These are phyloP conservation scores for Mercenaria mercenaria DNA, from an alignment of 1,140 invertebrate genomes.

Conservation along the genomic window DNA sequence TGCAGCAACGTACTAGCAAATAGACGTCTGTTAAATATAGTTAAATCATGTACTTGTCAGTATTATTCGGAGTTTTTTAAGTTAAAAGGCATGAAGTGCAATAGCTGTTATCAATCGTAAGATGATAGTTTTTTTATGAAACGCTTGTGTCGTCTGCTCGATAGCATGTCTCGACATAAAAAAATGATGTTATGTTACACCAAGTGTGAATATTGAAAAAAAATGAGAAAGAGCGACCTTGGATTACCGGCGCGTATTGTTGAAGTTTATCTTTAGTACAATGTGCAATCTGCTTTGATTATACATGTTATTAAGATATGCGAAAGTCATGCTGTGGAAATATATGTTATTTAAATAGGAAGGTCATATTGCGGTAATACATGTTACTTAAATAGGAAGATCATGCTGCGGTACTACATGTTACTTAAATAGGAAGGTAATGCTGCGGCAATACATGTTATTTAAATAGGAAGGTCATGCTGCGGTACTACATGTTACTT, in stretches of 20 bases:
- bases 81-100: neutral
- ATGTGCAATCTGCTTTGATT: no score
- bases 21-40: neutral
- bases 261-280: no score
- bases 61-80: neutral
- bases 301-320: no score
- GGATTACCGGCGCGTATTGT: neutral
- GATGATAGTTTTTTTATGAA: neutral
- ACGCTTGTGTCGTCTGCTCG: constrained; percentile 26
- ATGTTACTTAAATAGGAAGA: no score
- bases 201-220: neutral
- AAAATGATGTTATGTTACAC: neutral
- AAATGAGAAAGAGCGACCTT: neutral
- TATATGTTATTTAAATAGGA: no score
- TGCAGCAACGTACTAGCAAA: neutral
- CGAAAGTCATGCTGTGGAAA: no score
- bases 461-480: no score
- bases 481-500: no score
- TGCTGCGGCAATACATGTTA: no score
- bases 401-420: no score
- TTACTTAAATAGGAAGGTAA: no score
- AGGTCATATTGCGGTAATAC: no score
- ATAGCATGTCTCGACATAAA: neutral
- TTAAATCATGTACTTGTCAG: neutral
- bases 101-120: neutral